These are phyloP conservation scores for Danio choprae DNA, from an alignment of 2,797 vertebrate genomes.

Conservation along the genomic window DNA sequence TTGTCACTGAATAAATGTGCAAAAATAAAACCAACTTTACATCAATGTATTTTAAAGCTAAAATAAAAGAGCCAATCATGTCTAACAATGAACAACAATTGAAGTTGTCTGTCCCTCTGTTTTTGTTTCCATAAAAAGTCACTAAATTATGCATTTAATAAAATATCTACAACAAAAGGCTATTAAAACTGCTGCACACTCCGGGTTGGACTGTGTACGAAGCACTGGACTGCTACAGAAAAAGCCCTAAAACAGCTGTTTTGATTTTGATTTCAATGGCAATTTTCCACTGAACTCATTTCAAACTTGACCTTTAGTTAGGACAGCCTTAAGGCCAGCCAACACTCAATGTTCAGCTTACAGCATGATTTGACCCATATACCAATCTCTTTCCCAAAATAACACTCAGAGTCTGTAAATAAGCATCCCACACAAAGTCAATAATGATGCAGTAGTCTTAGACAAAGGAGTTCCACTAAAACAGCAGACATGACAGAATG, in stretches of 20 bases:
- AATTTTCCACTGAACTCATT: not conserved
- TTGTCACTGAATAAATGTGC: too few species aligned
- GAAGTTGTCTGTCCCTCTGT: not conserved
- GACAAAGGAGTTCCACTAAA: not conserved
- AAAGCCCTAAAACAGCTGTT: conserved; percentile 30
- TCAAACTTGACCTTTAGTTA: conserved; percentile 12
- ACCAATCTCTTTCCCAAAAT: conserved; percentile 12
- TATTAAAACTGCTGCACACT: not conserved
- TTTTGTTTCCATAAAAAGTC: conserved; percentile 5
- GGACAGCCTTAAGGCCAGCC: conserved; percentile 11
- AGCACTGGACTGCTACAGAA: not conserved
- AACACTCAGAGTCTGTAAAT: not conserved
- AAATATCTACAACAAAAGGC: not conserved
- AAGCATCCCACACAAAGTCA: not conserved
- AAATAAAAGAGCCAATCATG: not conserved
- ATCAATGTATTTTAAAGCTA: not conserved
- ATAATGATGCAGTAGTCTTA: not conserved
- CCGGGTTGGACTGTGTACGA: not conserved
- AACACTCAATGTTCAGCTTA: not conserved
- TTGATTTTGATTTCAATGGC: not conserved
- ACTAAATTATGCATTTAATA: not conserved
- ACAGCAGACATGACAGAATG: not conserved
- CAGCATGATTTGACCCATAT: conserved; percentile 15
- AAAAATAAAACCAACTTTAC: too few species aligned
- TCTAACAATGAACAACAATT: not conserved